A percentile compares a stretch with the other conserved stretches of the same genome.
These are phyloP conservation scores for Baryphthengus martii DNA, from an alignment of 2,113 vertebrate species.

Conservation along the genomic window DNA sequence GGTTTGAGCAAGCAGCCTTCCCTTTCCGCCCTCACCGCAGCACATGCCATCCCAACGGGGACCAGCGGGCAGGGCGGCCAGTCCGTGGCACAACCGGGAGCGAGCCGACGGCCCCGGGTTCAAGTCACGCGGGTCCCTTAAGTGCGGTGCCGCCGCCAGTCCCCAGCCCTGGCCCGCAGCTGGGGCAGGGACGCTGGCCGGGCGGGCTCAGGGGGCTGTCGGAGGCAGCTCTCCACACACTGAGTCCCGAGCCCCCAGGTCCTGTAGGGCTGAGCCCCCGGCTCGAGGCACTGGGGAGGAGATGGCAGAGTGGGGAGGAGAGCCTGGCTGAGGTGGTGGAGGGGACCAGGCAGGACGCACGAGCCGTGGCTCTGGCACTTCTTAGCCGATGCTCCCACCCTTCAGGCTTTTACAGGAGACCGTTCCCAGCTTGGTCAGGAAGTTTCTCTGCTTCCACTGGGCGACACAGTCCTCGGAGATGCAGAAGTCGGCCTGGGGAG, in stretches of 20 bases:
- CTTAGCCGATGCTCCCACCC: conserved; percentile 93
- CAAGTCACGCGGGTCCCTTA: not conserved
- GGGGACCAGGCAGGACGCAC: not conserved
- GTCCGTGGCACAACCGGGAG: not conserved
- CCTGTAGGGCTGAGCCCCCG: rapidly evolving
- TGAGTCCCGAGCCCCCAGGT: not conserved
- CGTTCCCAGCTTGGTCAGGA: conserved; percentile 90
- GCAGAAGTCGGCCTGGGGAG: conserved; percentile 83
- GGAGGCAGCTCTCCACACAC: not conserved
- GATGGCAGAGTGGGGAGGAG: not conserved
- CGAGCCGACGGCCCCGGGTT: not conserved
- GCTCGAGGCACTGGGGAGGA: not conserved
- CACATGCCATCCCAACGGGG: not conserved
- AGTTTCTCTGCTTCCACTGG: conserved; percentile 89
- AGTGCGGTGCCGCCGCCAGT: not conserved
- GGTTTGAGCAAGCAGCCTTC: conserved; percentile 24
- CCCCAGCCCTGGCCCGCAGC: not conserved
- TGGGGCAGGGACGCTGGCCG: rapidly evolving
- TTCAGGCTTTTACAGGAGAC: conserved; percentile 91
- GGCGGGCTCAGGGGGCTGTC: not conserved
- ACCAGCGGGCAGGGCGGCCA: not conserved
- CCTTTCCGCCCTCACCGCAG: not conserved
- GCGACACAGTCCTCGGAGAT: conserved; percentile 83
- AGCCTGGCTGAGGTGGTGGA: not conserved
- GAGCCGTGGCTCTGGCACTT: not conserved